Conservation (phyloP, 2,888 invertebrate genomes). For the Coelinius sp. region DNA sequence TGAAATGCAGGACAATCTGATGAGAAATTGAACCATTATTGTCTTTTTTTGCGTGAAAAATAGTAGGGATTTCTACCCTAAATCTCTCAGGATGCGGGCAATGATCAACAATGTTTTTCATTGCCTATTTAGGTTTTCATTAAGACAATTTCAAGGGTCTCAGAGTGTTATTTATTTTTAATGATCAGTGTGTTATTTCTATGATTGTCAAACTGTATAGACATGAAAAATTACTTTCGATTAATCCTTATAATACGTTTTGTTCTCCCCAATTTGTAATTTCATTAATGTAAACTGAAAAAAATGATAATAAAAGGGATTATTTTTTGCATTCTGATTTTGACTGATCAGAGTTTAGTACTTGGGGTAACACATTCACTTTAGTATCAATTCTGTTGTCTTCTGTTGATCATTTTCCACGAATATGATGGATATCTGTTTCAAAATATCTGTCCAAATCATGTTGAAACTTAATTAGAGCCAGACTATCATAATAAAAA, state of each 20-base stretch:
- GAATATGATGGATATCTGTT: too few species aligned
- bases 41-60: conserved; percentile 2
- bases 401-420: too few species aligned
- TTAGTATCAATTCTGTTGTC: too few species aligned
- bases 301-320: background rate
- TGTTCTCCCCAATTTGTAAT: background rate
- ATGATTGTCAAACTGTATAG: background rate
- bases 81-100: conserved; percentile 13
- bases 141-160: conserved; percentile 1
- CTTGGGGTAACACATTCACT: too few species aligned
- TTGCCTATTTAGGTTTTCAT: background rate
- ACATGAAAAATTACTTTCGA: background rate
- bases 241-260: background rate
- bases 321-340: background rate
- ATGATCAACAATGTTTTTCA: conserved; percentile 3
- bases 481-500: too few species aligned
- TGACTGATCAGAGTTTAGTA: too few species aligned
- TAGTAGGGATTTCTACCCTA: background rate
- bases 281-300: background rate
- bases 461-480: too few species aligned
- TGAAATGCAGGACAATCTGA: background rate
- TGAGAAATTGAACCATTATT: background rate
- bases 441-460: too few species aligned
- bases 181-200: background rate
- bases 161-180: conserved; percentile 5